Base-by-base conservation (phyloP, 2,797 vertebrate genomes). In the Melanotaenia boesemani region DNA sequence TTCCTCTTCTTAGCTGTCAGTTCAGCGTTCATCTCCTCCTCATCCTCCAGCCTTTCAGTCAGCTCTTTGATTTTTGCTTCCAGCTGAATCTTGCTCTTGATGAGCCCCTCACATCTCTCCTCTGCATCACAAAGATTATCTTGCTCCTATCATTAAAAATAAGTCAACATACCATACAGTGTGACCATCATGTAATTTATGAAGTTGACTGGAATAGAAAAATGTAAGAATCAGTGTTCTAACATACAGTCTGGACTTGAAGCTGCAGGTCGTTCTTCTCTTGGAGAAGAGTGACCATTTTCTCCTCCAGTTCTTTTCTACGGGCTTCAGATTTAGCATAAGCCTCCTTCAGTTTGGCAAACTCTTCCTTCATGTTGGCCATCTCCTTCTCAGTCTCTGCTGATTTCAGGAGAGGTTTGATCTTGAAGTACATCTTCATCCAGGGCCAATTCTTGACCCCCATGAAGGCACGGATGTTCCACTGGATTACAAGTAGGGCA, bases 361-460 rank as follows among this genome's bases (percentile, higher is more conserved):
- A 95, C 76, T 95, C 94, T 20, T 95, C 95, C 77, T 96, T 96
- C 93, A 95, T 92, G 67, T 91, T 94, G 64, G 93, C 91, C 94
- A 96, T 96, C 77, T 96, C 96, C 68, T 97, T 97, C 80, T 97
- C 96, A 0, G 95, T 92, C 84, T 97, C 96, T 1, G 96, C 97
- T 0, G 95, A 97, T 88, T 95, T 97, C 66, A 97, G 57, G 63
- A 98, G 87, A 0, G 96, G 96, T 79, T 98, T 97, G 82, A 98
- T 97, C 91, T 97, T 98, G 80, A 97, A 97, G 86, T 85, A 98
- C 11, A 98, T 92, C 83, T 95, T 97, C 96, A 97, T 98, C 96
- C 97, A 98, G 0, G 96, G 97, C 97, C 97, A 98, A 24, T 97
- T 96, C 85, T 98, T 98, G 81, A 98, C 97, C 11, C 94, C 95